Evolutionary conservation across 2,797 vertebrate genomes (phyloP), one percentile per base, ranked within the genome.

Genomic region (Synanceia verrucosa): DNA sequence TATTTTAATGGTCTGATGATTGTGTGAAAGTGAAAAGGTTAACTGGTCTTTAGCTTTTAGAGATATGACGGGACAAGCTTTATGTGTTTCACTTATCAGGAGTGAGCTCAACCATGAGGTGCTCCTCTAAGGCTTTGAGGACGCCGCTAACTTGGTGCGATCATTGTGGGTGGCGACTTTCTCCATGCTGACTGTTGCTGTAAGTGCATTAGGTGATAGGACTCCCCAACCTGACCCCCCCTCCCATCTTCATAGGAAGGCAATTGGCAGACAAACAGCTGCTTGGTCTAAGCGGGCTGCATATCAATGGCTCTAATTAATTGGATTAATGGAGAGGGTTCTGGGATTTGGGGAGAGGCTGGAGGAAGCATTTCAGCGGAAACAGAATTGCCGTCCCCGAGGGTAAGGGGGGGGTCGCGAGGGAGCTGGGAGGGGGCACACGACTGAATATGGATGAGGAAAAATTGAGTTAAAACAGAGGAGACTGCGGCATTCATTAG

Each of bases 401-500:
- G 95, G 96, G 92, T 85, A 87, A 65, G 83, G 81, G 66, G 83
- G 81, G 86, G 92, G 88, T 88, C 88, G 79, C 80, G 83, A 78
- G 81, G 87, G 81, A 88, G 87, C 79, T 58, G 72, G 78, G 88
- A 80, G 90, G 91, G 89, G 88, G 86, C 85, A 89, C 81, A 80
- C 84, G 89, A 90, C 92, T 97, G 96, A 97, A 96, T 97, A 97
- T 96, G 95, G 95, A 98, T 96, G 96, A 97, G 96, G 94, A 93
- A 95, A 96, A 93, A 98, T 97, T 96, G 96, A 97, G 96, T 97
- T 97, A 97, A 97, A 97, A 96, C 95, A 94, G 95, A 95, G 94
- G 95, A 94, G 96, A 95, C 94, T 93, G 95, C 94, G 87, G 95
- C 94, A 96, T 96, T 97, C 96, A 97, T 97, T 96, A 97, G 95